These are phyloP conservation scores for Colistium nudipinnis DNA, from an alignment of 2,113 vertebrate species.

Conservation along the genomic window DNA sequence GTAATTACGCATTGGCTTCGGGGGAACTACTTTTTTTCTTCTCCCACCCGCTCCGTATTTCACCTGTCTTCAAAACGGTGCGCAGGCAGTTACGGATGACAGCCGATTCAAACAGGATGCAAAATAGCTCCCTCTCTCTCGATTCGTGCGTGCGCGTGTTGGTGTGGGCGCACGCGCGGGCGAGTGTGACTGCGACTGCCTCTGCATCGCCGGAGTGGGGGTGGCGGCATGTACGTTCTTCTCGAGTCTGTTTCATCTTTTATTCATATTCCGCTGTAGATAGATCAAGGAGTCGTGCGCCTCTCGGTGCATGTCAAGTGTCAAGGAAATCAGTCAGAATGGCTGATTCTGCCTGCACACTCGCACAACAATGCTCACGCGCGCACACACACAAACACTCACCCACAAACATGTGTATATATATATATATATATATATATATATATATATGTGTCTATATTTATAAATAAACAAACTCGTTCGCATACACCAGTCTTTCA, in stretches of 20 bases:
- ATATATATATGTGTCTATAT: too few species aligned
- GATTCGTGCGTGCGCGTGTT: background rate
- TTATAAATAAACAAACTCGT: too few species aligned
- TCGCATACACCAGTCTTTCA: slow-evolving; percentile 29
- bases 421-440: too few species aligned
- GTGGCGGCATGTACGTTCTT: slow-evolving; percentile 74
- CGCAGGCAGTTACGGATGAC: slow-evolving; percentile 71
- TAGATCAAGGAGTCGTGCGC: slow-evolving; percentile 77
- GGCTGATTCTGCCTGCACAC: slow-evolving; percentile 57
- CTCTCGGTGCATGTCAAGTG: slow-evolving; percentile 76
- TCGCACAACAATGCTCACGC: slow-evolving; percentile 20
- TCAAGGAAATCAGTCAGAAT: slow-evolving; percentile 76
- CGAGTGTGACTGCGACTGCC: slow-evolving; percentile 28
- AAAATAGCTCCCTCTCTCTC: slow-evolving; percentile 57
- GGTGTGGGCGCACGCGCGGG: slow-evolving; percentile 16
- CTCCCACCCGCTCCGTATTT: slow-evolving; percentile 53
- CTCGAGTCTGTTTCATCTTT: slow-evolving; percentile 79
- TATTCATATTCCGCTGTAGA: slow-evolving; percentile 75
- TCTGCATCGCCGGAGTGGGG: slow-evolving; percentile 47
- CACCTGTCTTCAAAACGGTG: slow-evolving; percentile 78
- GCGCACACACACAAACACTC: slow-evolving; percentile 22
- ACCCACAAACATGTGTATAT: slow-evolving; percentile 37
- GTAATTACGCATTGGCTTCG: slow-evolving; percentile 67
- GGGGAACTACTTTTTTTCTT: background rate
- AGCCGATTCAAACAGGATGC: slow-evolving; percentile 81